Evolutionary conservation across 2,888 invertebrate species (phyloP), one percentile per base, ranked within the genome.

Genomic region (Ramazzottius varieornatus): DNA sequence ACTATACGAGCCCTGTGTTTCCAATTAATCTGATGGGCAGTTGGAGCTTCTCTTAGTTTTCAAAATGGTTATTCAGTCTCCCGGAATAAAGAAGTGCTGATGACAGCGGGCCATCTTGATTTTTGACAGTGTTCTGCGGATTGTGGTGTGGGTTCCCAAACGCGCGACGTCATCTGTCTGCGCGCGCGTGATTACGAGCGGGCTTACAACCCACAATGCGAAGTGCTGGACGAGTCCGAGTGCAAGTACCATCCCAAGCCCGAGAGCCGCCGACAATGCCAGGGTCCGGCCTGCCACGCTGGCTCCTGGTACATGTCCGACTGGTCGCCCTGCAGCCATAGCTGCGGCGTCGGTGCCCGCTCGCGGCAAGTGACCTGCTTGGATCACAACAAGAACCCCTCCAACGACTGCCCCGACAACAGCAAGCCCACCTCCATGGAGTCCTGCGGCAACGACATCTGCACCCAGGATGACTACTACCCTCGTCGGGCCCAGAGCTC

Each of bases 181-280:
- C 29, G n/a, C 4, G n/a, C 20, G 4, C 20, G 4, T 16, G 24
- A 24, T 24, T 29, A 29, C 54, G 54, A 54, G 4, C 54, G 54
- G 4, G 4, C 16, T 8, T 8, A 24, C 20, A 13, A 40, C 40
- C 40, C 40, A 8, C 13, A 13, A 4, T 54, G 54, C 54, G 54
- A 54, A 54, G 20, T 54, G 20, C 54, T 54, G 16, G 4, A 16
- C n/a, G 54, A 54, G 29, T 54, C 54, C n/a, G 54, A 54, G 24
- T 54, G 54, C 54, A 54, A 54, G 54, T 54, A 54, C 29, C 54
- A 54, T 29, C 54, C 54, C 54, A 54, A 54, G 24, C 54, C 54
- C n/a, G 54, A 54, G 29, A 54, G 16, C n/a, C 20, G 24, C 4
- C 54, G 54, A 13, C 54, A 54, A 29, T 54, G 54, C 29, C 54